Evolutionary conservation across 2,888 invertebrate genomes (phyloP), one percentile per base, ranked within the genome.

Genomic region (Yponomeuta plumbellus): DNA sequence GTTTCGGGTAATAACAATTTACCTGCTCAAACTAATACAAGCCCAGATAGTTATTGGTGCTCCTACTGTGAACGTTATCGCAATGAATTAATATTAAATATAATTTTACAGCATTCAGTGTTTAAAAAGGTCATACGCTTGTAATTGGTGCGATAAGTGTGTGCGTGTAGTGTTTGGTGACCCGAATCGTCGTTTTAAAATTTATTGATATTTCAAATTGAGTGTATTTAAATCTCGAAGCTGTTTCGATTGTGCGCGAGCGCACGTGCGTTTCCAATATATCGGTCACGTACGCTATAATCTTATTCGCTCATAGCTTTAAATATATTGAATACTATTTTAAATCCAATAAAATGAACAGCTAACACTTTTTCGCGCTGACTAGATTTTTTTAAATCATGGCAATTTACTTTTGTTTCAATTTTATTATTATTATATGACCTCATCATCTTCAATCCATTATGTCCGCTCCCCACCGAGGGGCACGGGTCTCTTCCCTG

Each of bases 1-100:
- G 73, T 76, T 76, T 78, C 70, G 74, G 80, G 74, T 78, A 77
- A 78, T 81, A 79, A 83, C 82, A 78, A 82, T 81, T 83, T 86
- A 86, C 86, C 86, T 85, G 86, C 80, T 76, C 69, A 70, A 70
- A 61, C 23, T 26, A 61, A 40, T 39, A 62, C 62, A 20, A 34
- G 23, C 40, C 62, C 39, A 39, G 26, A 62, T 39, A 23, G 76
- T 52, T 52, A 1, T 52, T 17, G 44, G 44, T 52, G 44, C 17
- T 17, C 17, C 17, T 52, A 17, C 44, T 17, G 44, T 17, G 13
- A 52, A 52, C 44, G 17, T 34, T 52, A 52, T 17, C 44, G 17
- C 17, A 52, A 52, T 52, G 44, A 17, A 52, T 52, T 52, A 1
- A 52, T 52, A 17, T 17, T 13, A 17, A 17, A 52, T 52, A 17